Evolutionary conservation across 2,113 vertebrate genomes (phyloP).

Genomic region (Prolemur simus): DNA sequence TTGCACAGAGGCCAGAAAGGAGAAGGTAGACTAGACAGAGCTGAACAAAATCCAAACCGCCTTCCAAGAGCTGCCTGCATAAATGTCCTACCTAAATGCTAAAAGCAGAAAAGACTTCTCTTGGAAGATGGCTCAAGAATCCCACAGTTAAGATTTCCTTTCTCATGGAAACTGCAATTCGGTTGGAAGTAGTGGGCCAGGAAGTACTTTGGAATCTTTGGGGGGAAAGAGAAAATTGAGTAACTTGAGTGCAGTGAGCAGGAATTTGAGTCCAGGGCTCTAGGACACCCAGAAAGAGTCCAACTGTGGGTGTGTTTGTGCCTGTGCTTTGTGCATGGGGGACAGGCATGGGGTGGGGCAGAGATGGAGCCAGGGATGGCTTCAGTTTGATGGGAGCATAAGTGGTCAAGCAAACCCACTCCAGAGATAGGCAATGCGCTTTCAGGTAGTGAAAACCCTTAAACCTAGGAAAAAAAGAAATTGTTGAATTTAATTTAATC

Average conservation of each 20-base stretch:
- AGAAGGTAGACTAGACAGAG: background rate
- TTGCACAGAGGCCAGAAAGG: background rate
- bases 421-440: background rate
- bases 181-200: constrained; percentile 42
- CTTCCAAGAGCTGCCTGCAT: background rate
- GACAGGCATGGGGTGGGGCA: background rate
- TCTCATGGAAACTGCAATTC: background rate
- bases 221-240: background rate
- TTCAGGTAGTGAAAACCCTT: background rate
- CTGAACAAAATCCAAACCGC: constrained; percentile 32
- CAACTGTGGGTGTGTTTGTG: rapidly evolving
- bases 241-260: background rate
- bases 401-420: background rate
- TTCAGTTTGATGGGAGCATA: background rate
- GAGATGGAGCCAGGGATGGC: background rate
- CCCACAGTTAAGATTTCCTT: background rate
- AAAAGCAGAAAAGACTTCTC: background rate
- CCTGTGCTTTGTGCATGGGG: background rate
- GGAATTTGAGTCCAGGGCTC: background rate
- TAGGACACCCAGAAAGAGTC: background rate
- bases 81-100: background rate
- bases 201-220: background rate
- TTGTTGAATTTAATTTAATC: background rate
- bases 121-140: constrained; percentile 37
- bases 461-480: background rate